These are phyloP conservation scores for Neoarius graeffei DNA, from an alignment of 2,113 vertebrate genomes.

Conservation along the genomic window DNA sequence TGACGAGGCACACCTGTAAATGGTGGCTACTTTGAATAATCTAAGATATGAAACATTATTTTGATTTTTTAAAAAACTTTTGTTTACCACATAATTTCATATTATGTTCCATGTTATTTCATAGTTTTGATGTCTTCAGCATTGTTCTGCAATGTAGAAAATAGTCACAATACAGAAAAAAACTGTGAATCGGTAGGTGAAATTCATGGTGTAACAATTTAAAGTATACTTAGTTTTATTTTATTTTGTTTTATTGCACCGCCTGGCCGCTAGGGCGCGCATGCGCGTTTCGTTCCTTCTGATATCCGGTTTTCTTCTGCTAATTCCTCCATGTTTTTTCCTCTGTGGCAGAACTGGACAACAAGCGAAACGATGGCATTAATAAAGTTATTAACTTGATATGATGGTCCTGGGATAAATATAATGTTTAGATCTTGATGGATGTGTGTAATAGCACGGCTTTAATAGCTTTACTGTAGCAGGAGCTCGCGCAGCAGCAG, in stretches of 20 bases:
- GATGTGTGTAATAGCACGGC: not conserved
- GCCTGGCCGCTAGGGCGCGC: not conserved
- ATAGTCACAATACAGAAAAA: too few species aligned
- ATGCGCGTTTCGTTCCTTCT: not conserved
- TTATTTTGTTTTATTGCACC: not conserved
- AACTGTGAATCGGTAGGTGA: too few species aligned
- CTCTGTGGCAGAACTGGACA: not conserved
- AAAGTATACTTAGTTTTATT: not conserved
- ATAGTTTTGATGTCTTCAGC: too few species aligned
- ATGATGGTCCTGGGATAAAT: not conserved
- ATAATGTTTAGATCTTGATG: not conserved
- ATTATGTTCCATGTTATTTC: too few species aligned
- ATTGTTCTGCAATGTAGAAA: too few species aligned
- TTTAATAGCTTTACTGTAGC: not conserved
- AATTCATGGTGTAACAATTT: too few species aligned
- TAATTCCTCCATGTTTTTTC: not conserved
- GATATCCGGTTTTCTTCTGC: conserved; percentile 14
- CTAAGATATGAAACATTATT: too few species aligned
- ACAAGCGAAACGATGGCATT: not conserved
- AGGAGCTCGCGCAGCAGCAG: conserved; percentile 10
- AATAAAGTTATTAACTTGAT: not conserved
- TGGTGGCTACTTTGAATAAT: too few species aligned
- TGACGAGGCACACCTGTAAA: too few species aligned
- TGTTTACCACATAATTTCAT: too few species aligned
- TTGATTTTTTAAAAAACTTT: too few species aligned